Evolutionary conservation across 1,140 invertebrate species (phyloP), one percentile per base, ranked within the genome.

Genomic region (Rhagoletis zephyria): DNA sequence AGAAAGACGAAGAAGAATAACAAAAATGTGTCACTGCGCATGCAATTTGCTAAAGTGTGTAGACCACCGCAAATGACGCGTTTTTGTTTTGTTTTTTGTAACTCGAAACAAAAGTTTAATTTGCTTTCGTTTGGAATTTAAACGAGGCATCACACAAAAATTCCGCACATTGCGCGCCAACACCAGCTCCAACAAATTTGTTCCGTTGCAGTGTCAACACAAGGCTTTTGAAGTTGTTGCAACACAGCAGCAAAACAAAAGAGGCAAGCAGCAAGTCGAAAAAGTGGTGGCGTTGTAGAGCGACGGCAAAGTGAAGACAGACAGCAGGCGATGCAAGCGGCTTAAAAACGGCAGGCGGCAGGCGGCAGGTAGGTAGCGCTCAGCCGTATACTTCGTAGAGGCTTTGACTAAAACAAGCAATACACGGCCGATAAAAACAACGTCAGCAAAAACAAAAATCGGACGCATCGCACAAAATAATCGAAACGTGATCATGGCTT

Each of bases 81-180:
- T 1, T 0, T 65, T 40, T 70, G 3, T 42, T 45, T 42, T 70
- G 3, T 48, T 48, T 74, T 51, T 77, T 56, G 14, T 81, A 45
- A 6, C 56, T 51, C 5, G n/a, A n/a, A 81, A 56, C 9, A 81
- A 81, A 81, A 81, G 48, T 81, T 81, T 81, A 81, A 81, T 81
- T 81, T 81, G 74, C 74, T 81, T 81, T 81, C 56, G 42, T 42
- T 51, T 19, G 65, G 87, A 88, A 88, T 88, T 88, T 88, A 88
- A 88, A 88, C 85, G 59, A 88, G 87, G 87, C 87, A 88, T 88
- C 85, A 88, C 87, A 67, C 85, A 48, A 40, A 85, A n/a, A 88
- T 88, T 86, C 87, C 87, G 67, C 42, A 61, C 48, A 88, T 88
- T 77, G 61, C 81, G 85, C 63, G 65, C 64, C 56, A 86, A 86